Evolutionary conservation across 1,140 invertebrate species (phyloP), one percentile per base, ranked within the genome.

Genomic region (Drosophila nannoptera): DNA sequence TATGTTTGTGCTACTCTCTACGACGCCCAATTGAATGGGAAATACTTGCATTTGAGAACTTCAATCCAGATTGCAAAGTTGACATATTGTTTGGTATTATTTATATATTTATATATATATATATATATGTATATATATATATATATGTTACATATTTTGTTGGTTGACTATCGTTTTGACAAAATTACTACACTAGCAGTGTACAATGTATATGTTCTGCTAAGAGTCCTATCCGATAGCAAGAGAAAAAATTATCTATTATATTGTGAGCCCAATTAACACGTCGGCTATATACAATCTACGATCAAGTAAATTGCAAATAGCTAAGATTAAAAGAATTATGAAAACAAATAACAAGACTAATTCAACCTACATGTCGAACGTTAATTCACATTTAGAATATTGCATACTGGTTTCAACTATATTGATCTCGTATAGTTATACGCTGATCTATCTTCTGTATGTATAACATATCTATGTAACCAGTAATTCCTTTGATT

Each of bases 1-100:
- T 32, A 78, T 89, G 78, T 88, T 89, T 52, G 88, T 89, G 49
- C 63, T 89, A 32, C 71, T 89, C 4, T 87, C 87, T 0, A 87
- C 87, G 8, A 88, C 88, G 31, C 88, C 88, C 38, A 88, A 89
- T 50, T 87, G 52, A 69, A 72, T 35, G 16, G 45, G 33, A n/a
- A 46, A 46, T n/a, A n/a, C 58, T 8, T 7, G 7, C 55, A 70
- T 36, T 38, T 62, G 16, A 4, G 31, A 32, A 40, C 6, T 62
- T 48, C 36, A 81, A 74, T 73, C 73, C 70, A 72, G 72, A 75
- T 77, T 72, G 65, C 22, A 46, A 56, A 62, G 33, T 43, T 43
- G 49, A 43, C 56, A 67, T 64, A 59, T 56, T 32, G 16, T 45
- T 56, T 56, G 45, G 29, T 63, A 72, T 63, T 69, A 59, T 83